These are phyloP conservation scores for Chaenogobius annularis DNA, from an alignment of 2,113 vertebrate species.

Conservation along the genomic window DNA sequence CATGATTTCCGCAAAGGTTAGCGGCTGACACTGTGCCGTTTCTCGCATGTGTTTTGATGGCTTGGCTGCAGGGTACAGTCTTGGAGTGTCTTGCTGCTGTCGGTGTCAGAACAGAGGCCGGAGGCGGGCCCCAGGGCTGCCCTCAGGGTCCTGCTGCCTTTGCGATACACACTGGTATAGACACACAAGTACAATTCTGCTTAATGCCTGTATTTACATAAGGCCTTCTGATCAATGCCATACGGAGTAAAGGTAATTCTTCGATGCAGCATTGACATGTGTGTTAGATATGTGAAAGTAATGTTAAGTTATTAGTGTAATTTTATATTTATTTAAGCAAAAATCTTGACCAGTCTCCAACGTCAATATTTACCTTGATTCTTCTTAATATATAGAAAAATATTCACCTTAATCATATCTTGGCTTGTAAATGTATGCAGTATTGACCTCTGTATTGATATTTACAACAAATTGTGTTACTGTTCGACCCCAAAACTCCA, in stretches of 20 bases:
- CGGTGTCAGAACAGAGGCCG: conserved; percentile 76
- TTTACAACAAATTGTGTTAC: too few species aligned
- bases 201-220: conserved; percentile 61
- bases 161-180: conserved; percentile 43
- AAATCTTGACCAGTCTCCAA: too few species aligned
- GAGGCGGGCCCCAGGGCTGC: conserved; percentile 71
- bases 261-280: conserved; percentile 3
- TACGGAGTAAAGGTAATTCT: conserved; percentile 33
- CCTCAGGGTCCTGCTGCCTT: conserved; percentile 66
- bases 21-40: conserved; percentile 17
- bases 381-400: too few species aligned
- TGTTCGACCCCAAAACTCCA: too few species aligned
- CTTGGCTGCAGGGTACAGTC: conserved; percentile 65
- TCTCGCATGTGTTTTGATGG: conserved; percentile 38
- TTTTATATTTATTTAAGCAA: too few species aligned
- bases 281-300: not conserved
- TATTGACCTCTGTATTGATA: too few species aligned
- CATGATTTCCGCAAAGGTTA: conserved; percentile 60
- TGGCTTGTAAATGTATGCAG: too few species aligned
- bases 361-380: too few species aligned
- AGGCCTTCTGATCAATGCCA: conserved; percentile 58
- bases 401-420: too few species aligned
- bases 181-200: conserved; percentile 34
- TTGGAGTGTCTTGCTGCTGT: conserved; percentile 69
- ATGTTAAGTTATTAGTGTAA: not conserved